Percentiles rank a stretch among this genome's conserved stretches.
Conservation (phyloP, 2,113 vertebrate species). For the Phyllopteryx taeniolatus region DNA sequence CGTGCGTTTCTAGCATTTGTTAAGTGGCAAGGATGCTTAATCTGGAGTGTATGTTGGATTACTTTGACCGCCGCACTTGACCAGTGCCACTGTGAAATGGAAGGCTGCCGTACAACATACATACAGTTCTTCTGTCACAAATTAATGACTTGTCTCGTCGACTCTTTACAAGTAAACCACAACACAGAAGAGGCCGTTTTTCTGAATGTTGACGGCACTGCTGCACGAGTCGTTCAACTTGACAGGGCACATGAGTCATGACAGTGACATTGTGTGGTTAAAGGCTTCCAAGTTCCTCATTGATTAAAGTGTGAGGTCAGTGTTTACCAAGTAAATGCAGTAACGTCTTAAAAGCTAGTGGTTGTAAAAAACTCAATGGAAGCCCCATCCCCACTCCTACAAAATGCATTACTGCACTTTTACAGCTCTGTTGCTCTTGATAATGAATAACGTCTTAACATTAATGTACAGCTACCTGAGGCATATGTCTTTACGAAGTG, state of each 20-base stretch:
- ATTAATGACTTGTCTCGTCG: neutral
- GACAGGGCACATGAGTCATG: neutral
- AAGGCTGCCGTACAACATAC: neutral
- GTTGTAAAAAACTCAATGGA: neutral
- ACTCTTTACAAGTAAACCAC: slow-evolving; percentile 1
- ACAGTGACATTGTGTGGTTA: slow-evolving; percentile 1
- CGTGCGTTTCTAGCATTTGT: neutral
- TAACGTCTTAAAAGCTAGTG: neutral
- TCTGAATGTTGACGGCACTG: neutral
- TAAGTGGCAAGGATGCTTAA: neutral
- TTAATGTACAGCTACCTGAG: neutral
- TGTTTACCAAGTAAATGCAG: neutral
- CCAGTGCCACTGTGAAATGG: neutral
- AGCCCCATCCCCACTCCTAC: neutral
- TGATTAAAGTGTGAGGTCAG: slow-evolving; percentile 2
- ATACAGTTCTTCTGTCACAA: neutral
- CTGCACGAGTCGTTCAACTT: neutral
- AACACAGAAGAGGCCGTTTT: neutral
- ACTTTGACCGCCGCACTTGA: neutral
- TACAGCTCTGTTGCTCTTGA: neutral
- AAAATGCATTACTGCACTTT: neutral
- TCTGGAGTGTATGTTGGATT: no score
- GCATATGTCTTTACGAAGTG: neutral
- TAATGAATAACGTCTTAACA: neutral
- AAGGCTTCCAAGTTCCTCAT: neutral